Evolutionary conservation across 2,888 invertebrate species (phyloP), one percentile per base, ranked within the genome.

Genomic region (Drosophila cyrtoloma): DNA sequence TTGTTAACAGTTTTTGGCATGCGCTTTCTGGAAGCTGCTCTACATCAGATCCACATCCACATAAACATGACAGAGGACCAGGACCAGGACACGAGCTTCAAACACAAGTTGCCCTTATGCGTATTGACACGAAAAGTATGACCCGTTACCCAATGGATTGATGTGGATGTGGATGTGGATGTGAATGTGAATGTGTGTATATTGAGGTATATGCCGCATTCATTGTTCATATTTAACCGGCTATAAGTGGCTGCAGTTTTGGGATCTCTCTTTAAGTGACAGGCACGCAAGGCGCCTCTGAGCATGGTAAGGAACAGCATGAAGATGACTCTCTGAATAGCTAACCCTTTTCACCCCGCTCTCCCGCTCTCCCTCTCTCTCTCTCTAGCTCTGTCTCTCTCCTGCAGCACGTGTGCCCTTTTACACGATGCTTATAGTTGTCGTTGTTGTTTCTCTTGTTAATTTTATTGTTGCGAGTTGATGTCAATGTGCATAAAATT

Each of bases 101-200:
- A 71, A 70, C 72, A 70, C 58, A 71, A 82, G 73, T 71, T 85
- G 78, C 71, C 51, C 79, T 91, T 89, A 86, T 91, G 80, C 76
- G 72, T 87, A 84, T 87, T 91, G 86, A 91, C 86, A 82, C 80
- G 86, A 89, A 91, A 89, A 80, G 85, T 85, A 82, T 77, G 86
- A 78, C 75, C 88, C 75, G 79, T 77, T 86, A 72, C 58, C 73
- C 60, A 55, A 55, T 55, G 58, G 72, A 50, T 60, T 56, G 70
- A 72, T 60, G 68, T 37, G 57, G 71, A 44, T 35, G 68, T 37
- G 57, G 71, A 44, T 35, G 35, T 57, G 59, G 53, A 64, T 59
- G 66, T 30, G 56, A 42, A 59, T 67, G 39, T 59, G 56, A 39
- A 51, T 61, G 61, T 59, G 56, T 64, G 57, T 47, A 51, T 67